Conservation (phyloP, 1,140 invertebrate genomes). For the Macrostomum lignano region DNA sequence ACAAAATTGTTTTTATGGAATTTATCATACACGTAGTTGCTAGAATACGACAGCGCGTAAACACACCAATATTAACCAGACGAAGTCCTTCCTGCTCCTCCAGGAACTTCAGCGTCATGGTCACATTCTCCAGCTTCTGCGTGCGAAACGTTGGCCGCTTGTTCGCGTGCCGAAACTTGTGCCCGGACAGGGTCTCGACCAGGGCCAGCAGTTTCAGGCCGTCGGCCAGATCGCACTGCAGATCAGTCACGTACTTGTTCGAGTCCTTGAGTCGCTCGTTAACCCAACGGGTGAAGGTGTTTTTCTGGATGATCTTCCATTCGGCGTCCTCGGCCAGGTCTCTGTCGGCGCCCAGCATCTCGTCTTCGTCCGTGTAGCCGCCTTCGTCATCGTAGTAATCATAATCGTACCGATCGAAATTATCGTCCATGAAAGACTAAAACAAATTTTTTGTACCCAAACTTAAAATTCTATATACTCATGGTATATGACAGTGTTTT, state of each 20-base stretch:
- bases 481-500: no score
- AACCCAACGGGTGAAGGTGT: conserved; percentile 73
- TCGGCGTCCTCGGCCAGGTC: no score
- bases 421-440: no score
- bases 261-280: conserved; percentile 62
- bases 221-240: conserved; percentile 57
- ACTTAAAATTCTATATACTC: no score
- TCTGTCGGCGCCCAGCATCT: no score
- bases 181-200: conserved; percentile 56
- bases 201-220: conserved; percentile 50
- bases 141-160: conserved; percentile 57
- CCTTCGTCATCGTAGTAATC: conserved; percentile 1
- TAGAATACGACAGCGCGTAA: no score
- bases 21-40: no score
- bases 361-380: conserved; percentile 4
- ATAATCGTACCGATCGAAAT: no score
- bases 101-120: conserved; percentile 47
- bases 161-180: conserved; percentile 51
- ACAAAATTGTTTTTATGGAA: no score
- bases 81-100: conserved; percentile 56
- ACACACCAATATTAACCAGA: conserved; percentile 66
- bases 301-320: conserved; percentile 79
- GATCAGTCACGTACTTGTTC: conserved; percentile 43
- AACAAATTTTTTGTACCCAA: no score
- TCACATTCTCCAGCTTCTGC: conserved; percentile 48